Conservation (phyloP, 2,888 invertebrate species). For the Rhagonycha fulva region DNA sequence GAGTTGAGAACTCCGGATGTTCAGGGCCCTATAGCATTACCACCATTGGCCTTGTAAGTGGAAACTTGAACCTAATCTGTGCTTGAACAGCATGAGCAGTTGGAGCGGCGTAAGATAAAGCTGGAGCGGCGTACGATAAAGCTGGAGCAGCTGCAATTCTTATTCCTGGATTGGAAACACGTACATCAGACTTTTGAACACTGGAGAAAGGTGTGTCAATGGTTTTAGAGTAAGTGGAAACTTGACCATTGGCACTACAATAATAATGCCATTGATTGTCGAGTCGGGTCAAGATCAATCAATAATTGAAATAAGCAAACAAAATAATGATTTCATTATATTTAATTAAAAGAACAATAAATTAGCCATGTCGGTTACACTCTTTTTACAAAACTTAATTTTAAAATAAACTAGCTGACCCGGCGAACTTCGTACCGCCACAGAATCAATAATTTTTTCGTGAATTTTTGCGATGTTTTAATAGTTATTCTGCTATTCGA, state of each 20-base stretch:
- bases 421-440: no score
- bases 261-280: no score
- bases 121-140: slow-evolving; percentile 31
- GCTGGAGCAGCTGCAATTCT: slow-evolving; percentile 40
- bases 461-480: no score
- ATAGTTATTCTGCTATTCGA: no score
- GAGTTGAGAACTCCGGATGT: no score
- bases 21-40: slow-evolving; percentile 2
- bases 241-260: no score
- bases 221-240: slow-evolving; percentile 70
- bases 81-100: slow-evolving; percentile 25
- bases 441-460: no score
- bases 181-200: slow-evolving; percentile 70
- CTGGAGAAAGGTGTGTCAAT: slow-evolving; percentile 75
- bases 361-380: neutral
- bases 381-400: neutral
- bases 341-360: neutral
- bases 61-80: no score
- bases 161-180: slow-evolving; percentile 65
- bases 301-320: neutral
- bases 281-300: no score
- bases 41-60: no score
- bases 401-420: slow-evolving; percentile 6
- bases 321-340: neutral
- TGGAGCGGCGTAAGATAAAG: slow-evolving; percentile 48